phyloP scores from a whole-genome alignment of 2,113 vertebrate genomes.

The Microcebus jonahi region DNA sequence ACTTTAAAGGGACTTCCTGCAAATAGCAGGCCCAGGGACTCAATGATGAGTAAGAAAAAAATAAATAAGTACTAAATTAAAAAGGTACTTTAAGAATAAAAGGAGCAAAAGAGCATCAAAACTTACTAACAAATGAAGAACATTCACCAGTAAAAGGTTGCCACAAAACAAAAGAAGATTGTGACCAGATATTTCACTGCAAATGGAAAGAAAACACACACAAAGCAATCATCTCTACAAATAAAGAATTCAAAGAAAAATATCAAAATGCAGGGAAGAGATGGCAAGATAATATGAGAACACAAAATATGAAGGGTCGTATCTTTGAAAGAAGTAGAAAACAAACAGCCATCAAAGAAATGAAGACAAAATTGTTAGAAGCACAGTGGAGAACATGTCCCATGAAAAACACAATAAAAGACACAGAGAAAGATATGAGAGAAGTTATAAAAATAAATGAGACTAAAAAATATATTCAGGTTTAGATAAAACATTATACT shows the following conservation, averaged over 20 bases:
- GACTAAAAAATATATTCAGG: background rate
- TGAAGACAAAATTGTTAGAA: background rate
- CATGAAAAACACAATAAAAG: background rate
- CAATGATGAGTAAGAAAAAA: background rate
- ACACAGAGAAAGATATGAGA: background rate
- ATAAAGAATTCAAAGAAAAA: background rate
- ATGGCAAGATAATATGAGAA: background rate
- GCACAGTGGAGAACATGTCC: background rate
- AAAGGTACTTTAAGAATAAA: slow-evolving; percentile 40
- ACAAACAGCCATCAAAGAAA: background rate
- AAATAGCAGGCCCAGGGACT: background rate
- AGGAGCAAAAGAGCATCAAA: background rate
- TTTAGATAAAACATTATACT: background rate
- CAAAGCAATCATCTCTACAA: background rate
- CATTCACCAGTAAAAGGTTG: background rate
- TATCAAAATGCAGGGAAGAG: background rate
- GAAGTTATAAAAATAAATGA: background rate
- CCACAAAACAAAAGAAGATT: background rate
- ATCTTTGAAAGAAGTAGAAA: background rate
- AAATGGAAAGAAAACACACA: background rate
- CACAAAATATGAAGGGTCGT: background rate
- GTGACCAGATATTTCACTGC: background rate
- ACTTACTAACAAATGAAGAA: background rate
- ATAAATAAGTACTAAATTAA: background rate
- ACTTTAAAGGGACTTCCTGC: background rate